phyloP scores from a whole-genome alignment of 2,797 vertebrate species.

The Urophycis tenuis region DNA sequence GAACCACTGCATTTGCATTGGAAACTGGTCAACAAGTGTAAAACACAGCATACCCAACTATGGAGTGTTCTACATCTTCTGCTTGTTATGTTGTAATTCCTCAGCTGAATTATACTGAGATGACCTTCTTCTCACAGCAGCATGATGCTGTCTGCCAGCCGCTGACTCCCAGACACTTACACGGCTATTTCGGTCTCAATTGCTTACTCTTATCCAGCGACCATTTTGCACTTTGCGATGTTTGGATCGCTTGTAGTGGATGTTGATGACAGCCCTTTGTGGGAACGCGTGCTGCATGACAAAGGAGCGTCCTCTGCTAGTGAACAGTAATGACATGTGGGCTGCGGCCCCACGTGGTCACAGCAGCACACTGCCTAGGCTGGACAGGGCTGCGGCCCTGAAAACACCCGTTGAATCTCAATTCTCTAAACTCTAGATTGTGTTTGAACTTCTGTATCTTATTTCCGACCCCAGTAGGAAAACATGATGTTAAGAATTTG shows the following conservation, averaged over 20 bases:
- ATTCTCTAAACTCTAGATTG: not conserved
- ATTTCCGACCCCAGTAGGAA: not conserved
- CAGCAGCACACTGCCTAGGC: not conserved
- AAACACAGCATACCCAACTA: not conserved
- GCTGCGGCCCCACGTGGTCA: not conserved
- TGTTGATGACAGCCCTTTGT: slow-evolving; percentile 24
- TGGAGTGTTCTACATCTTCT: not conserved
- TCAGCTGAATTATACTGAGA: not conserved
- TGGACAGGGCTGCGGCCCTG: too few relatives aligned
- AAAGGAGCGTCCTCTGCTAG: not conserved
- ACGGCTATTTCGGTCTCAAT: slow-evolving; percentile 23
- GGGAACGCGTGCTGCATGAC: not conserved
- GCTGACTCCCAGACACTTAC: slow-evolving; percentile 10
- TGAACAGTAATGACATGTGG: not conserved
- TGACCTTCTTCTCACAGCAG: not conserved
- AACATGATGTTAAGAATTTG: not conserved
- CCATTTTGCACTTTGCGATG: slow-evolving; percentile 38
- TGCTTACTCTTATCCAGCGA: slow-evolving; percentile 41
- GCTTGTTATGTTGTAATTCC: not conserved
- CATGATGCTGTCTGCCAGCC: not conserved
- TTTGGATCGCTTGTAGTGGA: slow-evolving; percentile 37
- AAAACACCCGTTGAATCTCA: not conserved
- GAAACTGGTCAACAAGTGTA: not conserved
- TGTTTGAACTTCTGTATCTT: not conserved
- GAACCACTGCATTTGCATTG: not conserved